Base-by-base conservation (phyloP, 2,888 invertebrate genomes). In the Eupithecia dodoneata region DNA sequence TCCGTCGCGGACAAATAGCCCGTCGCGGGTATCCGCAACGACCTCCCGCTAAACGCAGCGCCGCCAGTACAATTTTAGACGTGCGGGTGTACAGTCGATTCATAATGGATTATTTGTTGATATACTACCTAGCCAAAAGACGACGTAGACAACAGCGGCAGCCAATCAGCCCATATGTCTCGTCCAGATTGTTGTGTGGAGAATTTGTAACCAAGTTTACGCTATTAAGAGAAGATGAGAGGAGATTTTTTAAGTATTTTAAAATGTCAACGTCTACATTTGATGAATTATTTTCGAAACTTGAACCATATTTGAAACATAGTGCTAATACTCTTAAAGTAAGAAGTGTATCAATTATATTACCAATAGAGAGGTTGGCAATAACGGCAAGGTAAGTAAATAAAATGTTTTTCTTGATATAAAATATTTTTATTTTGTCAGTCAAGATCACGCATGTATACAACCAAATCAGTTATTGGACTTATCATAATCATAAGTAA, bases 201-300 rank as follows among this genome's bases (percentile, higher is more conserved):
- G 55, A 59, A 18, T 65, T 45, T 67, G 9, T 67, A 45, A 65
- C 30, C 59, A 41, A 72, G 49, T 67, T 73, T 66, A 71, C 49
- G 52, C 72, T 65, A 66, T 66, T 66, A 66, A 66, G 66, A 66
- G 66, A 66, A 72, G 52, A 72, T 42, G 55, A 55, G n/a, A 41
- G 42, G 66, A 66, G 42, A 66, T 66, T 66, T 66, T 65, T 42
- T 66, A 66, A 66, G 66, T 66, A 66, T 42, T 66, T 66, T 66
- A 66, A 66, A 66, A 66, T 65, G 55, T 59, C 55, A 59, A 59
- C 55, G 55, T 59, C 55, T 70, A 70, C 70, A 71, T 71, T 52
- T 71, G 49, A 71, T 71, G 71, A 71, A 71, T 71, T 71, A 71
- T 71, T 52, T 71, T 71, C 71, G 55, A 71, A 71, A 71, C 55